Percentiles rank a stretch among this genome's conserved stretches.
These are phyloP conservation scores for Odontothrips loti DNA, from an alignment of 2,888 invertebrate genomes.

Conservation along the genomic window DNA sequence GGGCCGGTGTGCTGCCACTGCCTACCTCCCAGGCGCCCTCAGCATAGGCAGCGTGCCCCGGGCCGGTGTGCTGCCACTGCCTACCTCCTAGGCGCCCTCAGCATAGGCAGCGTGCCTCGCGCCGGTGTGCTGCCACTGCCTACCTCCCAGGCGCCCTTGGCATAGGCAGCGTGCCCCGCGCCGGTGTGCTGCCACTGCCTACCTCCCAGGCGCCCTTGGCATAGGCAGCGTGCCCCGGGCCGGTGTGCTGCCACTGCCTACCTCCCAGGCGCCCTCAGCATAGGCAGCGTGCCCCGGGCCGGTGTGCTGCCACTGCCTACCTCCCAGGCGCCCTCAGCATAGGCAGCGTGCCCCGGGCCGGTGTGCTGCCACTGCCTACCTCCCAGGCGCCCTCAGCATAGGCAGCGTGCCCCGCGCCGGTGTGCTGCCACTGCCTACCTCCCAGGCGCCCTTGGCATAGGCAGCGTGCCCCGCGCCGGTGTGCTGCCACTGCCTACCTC, in stretches of 20 bases:
- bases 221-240: no score
- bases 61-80: not conserved
- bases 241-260: not conserved
- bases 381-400: not conserved
- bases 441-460: not conserved
- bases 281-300: not conserved
- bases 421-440: not conserved
- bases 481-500: not conserved
- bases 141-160: not conserved
- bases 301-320: not conserved
- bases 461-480: not conserved
- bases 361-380: not conserved
- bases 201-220: no score
- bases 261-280: not conserved
- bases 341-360: not conserved
- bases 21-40: no score
- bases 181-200: no score
- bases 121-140: no score
- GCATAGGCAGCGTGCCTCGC: not conserved
- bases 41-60: no score
- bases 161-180: no score
- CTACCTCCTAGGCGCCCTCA: not conserved
- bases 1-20: no score
- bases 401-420: not conserved
- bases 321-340: not conserved